Conservation (phyloP, 2,888 invertebrate genomes). For the Archips xylosteana region DNA sequence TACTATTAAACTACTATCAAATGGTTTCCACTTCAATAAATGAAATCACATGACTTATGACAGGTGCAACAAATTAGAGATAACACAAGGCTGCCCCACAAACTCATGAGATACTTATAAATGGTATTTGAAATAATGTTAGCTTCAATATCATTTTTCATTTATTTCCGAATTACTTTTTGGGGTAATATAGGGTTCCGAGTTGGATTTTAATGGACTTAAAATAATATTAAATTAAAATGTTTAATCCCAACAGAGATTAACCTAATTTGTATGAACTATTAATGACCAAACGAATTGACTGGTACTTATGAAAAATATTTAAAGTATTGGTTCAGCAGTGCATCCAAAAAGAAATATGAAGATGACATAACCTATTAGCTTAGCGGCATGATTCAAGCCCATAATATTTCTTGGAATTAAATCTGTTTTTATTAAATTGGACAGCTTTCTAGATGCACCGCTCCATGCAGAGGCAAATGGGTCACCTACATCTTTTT, state of each 20-base stretch:
- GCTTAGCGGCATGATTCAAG: neutral
- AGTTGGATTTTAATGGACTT: neutral
- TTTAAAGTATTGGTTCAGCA: neutral
- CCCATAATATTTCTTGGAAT: neutral
- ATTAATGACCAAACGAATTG: neutral
- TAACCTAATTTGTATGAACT: neutral
- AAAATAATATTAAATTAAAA: neutral
- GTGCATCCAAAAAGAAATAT: conserved; percentile 8
- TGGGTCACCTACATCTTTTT: conserved; percentile 95
- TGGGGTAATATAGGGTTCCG: neutral
- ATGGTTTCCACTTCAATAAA: conserved; percentile 4
- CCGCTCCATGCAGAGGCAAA: conserved; percentile 10
- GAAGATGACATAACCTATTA: neutral
- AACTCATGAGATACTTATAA: neutral
- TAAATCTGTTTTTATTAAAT: neutral
- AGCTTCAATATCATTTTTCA: neutral
- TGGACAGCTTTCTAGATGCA: neutral
- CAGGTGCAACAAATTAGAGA: conserved; percentile 25
- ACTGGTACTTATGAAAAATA: neutral
- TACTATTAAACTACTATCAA: neutral
- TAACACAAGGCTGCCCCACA: conserved; percentile 7
- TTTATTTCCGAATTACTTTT: neutral
- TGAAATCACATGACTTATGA: conserved; percentile 34
- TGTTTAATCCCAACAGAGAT: neutral
- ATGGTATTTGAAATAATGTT: neutral